phyloP scores from a whole-genome alignment of 2,797 vertebrate species.

The Ptychadena robeensis region DNA sequence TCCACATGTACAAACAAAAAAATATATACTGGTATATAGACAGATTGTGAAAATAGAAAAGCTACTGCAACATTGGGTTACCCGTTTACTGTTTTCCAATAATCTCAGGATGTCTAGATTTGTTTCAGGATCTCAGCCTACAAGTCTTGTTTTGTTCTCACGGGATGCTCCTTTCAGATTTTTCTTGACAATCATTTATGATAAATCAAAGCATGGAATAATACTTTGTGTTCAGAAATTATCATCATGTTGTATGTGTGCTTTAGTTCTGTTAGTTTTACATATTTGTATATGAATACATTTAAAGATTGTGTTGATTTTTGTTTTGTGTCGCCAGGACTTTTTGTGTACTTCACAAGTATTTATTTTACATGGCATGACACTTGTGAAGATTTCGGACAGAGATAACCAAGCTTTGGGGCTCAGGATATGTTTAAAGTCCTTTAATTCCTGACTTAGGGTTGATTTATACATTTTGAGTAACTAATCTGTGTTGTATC shows the following conservation, averaged over 20 bases:
- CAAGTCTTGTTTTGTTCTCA: not conserved
- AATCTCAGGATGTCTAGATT: not conserved
- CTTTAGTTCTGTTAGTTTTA: not conserved
- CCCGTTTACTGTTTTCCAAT: too few relatives aligned
- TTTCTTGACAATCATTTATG: constrained; percentile 19
- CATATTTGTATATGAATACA: not conserved
- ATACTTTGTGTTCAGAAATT: not conserved
- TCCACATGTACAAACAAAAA: too few relatives aligned
- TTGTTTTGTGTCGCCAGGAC: not conserved
- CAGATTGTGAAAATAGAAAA: too few relatives aligned
- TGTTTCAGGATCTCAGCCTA: not conserved
- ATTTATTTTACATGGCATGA: not conserved
- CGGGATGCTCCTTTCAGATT: not conserved
- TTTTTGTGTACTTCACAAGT: not conserved
- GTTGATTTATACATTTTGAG: too few relatives aligned
- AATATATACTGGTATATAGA: too few relatives aligned
- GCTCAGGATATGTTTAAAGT: too few relatives aligned
- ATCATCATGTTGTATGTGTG: not conserved
- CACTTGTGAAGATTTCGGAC: not conserved
- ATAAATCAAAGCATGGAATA: not conserved
- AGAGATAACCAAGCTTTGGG: not conserved
- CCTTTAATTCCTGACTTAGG: too few relatives aligned
- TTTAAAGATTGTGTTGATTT: not conserved
- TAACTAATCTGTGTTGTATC: too few relatives aligned
- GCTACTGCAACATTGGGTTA: too few relatives aligned